Evolutionary conservation across 1,140 invertebrate genomes (phyloP).

Genomic region (Argopecten irradians): DNA sequence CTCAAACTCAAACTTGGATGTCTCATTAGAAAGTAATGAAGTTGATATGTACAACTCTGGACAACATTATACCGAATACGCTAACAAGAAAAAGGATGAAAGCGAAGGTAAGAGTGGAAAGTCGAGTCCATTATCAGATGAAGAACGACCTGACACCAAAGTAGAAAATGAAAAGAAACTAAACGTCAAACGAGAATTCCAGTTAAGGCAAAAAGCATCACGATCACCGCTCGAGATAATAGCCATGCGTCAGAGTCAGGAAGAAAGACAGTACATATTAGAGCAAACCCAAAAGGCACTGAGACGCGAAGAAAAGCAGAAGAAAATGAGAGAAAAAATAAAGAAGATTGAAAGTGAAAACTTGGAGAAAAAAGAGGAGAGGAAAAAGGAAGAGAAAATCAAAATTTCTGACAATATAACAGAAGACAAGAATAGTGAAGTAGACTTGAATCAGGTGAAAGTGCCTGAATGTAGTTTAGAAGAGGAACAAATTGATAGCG

Average conservation of each 20-base stretch:
- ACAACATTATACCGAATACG: neutral
- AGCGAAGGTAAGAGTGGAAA: neutral
- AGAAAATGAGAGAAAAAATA: constrained; percentile 40
- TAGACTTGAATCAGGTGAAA: neutral
- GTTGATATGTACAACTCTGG: constrained; percentile 30
- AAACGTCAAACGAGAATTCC: constrained; percentile 39
- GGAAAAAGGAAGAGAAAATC: constrained; percentile 30
- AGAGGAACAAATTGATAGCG: neutral
- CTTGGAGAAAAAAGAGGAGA: constrained; percentile 16
- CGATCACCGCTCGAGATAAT: constrained; percentile 66
- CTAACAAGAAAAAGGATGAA: constrained; percentile 15
- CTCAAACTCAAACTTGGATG: neutral
- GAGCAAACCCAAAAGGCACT: constrained; percentile 47
- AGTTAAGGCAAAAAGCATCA: constrained; percentile 61
- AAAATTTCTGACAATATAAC: neutral
- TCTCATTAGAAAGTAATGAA: constrained; percentile 35
- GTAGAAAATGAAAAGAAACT: constrained; percentile 1
- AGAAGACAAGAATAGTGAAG: neutral
- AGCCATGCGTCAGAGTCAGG: constrained; percentile 62
- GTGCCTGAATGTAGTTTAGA: constrained; percentile 7
- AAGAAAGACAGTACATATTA: constrained; percentile 59
- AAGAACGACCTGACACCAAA: neutral
- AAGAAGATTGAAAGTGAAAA: constrained; percentile 32
- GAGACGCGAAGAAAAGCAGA: constrained; percentile 49
- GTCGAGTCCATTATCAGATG: neutral